Evolutionary conservation across 2,888 invertebrate species (phyloP).

Genomic region (Zeuzera pyrina): DNA sequence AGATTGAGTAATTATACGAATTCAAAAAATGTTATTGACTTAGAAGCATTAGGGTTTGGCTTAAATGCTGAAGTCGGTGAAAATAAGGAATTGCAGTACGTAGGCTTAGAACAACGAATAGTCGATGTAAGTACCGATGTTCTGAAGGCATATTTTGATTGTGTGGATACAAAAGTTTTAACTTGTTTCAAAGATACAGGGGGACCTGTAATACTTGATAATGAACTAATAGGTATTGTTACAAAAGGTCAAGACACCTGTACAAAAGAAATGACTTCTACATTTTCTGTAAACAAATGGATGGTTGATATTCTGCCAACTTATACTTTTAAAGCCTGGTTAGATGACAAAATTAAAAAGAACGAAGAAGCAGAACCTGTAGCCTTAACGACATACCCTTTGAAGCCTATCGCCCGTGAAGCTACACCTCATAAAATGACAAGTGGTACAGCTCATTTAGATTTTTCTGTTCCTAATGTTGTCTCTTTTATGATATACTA

Average conservation of each 20-base stretch:
- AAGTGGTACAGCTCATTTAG: too few relatives aligned
- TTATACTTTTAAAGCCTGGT: conserved; percentile 50
- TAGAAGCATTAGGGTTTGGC: conserved; percentile 53
- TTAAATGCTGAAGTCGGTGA: conserved; percentile 46
- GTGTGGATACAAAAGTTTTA: conserved; percentile 49
- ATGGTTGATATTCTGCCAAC: conserved; percentile 43
- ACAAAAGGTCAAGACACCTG: conserved; percentile 42
- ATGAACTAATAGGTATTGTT: conserved; percentile 51
- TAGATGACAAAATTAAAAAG: conserved; percentile 47
- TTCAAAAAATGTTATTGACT: conserved; percentile 27
- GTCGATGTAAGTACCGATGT: conserved; percentile 15
- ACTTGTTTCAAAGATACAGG: conserved; percentile 58
- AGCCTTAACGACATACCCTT: conserved; percentile 34
- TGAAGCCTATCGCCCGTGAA: conserved; percentile 24
- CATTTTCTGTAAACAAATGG: conserved; percentile 44
- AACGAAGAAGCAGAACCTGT: conserved; percentile 37
- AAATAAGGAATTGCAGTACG: conserved; percentile 40
- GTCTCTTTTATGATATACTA: too few relatives aligned
- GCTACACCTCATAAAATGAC: conserved; percentile 24
- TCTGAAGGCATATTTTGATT: conserved; percentile 43
- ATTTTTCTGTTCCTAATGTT: too few relatives aligned
- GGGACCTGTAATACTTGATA: conserved; percentile 45
- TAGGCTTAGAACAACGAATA: conserved; percentile 44
- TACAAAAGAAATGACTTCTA: conserved; percentile 40
- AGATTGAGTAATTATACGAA: conserved; percentile 41